These are phyloP conservation scores for Eupsittula cactorum DNA, from an alignment of 2,113 vertebrate genomes.

Conservation along the genomic window DNA sequence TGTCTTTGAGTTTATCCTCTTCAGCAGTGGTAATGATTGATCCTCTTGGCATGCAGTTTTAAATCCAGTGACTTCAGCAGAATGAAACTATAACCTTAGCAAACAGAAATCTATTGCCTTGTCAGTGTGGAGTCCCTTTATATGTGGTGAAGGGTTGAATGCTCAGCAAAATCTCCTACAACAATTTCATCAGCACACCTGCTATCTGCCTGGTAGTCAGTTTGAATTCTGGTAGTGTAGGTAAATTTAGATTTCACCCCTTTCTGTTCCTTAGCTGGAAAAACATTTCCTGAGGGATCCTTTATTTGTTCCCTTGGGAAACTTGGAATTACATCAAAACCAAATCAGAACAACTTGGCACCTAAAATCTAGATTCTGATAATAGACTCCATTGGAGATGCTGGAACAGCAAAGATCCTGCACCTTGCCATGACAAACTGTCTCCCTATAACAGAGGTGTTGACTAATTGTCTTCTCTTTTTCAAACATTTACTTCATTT, in stretches of 20 bases:
- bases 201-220: background rate
- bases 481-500: background rate
- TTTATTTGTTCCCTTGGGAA: background rate
- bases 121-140: background rate
- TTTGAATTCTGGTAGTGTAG: background rate
- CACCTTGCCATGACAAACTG: background rate
- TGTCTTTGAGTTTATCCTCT: background rate
- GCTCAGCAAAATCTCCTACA: background rate
- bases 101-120: background rate
- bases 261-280: background rate
- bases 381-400: background rate
- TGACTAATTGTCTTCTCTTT: background rate
- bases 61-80: constrained; percentile 10
- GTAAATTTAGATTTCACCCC: background rate
- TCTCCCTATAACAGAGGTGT: background rate
- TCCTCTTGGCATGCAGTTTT: background rate
- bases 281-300: background rate
- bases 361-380: background rate
- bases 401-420: background rate
- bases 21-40: background rate
- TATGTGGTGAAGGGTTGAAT: background rate
- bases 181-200: background rate
- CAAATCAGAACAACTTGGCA: background rate
- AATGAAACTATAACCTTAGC: background rate
- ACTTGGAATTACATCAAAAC: background rate